phyloP scores from a whole-genome alignment of 2,797 vertebrate species.

The Coreius guichenoti region DNA sequence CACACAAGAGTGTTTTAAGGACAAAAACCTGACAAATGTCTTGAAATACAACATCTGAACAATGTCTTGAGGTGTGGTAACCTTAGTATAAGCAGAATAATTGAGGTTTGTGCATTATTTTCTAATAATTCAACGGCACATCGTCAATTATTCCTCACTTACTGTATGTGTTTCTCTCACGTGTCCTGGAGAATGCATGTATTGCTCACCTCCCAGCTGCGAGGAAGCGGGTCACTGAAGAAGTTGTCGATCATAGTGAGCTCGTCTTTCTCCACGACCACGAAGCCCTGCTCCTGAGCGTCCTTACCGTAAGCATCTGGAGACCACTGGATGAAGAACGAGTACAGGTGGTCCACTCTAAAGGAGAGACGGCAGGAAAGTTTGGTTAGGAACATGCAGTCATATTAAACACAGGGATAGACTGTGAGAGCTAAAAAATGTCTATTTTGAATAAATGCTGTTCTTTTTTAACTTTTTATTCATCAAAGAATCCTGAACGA shows the following conservation, averaged over 20 bases:
- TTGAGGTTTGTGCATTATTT: background rate
- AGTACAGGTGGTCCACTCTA: constrained; percentile 96
- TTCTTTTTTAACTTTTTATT: too few species aligned
- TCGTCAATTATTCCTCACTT: background rate
- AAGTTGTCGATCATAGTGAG: constrained; percentile 99
- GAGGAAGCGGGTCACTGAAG: constrained; percentile 93
- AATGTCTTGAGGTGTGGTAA: background rate
- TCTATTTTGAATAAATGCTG: too few species aligned
- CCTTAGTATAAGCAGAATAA: background rate
- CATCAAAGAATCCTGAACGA: too few species aligned
- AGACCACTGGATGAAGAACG: constrained; percentile 98
- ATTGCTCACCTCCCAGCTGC: constrained; percentile 94
- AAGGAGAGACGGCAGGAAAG: background rate
- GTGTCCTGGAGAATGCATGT: background rate
- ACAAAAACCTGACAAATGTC: too few species aligned
- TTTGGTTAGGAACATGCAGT: background rate
- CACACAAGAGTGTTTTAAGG: too few species aligned
- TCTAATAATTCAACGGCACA: background rate
- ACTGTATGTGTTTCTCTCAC: background rate
- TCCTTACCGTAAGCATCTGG: constrained; percentile 97
- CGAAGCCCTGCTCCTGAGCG: constrained; percentile 95
- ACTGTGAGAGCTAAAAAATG: too few species aligned
- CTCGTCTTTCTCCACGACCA: constrained; percentile 97
- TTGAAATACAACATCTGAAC: background rate
- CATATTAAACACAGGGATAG: too few species aligned